These are phyloP conservation scores for Amazona vittata DNA, from an alignment of 2,113 vertebrate genomes.

Conservation along the genomic window DNA sequence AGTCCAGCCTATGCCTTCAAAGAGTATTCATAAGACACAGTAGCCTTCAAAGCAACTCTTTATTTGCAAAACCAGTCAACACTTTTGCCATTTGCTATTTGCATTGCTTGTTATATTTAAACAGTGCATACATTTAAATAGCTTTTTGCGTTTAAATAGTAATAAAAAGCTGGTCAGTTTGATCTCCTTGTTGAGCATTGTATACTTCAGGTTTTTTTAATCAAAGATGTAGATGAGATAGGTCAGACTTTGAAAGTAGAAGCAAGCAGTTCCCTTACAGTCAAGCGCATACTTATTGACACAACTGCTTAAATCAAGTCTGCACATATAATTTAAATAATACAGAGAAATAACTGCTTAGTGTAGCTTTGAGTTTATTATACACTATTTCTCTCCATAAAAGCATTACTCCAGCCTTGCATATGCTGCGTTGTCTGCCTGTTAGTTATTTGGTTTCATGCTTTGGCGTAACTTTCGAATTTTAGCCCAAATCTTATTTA, in stretches of 20 bases:
- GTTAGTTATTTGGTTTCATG: neutral
- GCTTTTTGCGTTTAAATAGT: neutral
- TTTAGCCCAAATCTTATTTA: slow-evolving; percentile 3
- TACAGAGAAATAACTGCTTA: neutral
- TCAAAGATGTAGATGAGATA: neutral
- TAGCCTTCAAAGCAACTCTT: neutral
- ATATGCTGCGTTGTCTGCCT: neutral
- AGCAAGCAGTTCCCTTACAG: neutral
- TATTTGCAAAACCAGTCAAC: neutral
- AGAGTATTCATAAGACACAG: neutral
- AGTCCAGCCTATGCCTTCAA: neutral
- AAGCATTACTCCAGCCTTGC: neutral
- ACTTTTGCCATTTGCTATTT: neutral
- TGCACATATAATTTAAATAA: neutral
- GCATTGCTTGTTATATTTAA: neutral
- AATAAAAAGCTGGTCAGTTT: neutral
- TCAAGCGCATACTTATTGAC: neutral
- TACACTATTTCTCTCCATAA: neutral
- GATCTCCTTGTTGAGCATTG: neutral
- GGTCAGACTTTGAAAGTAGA: neutral
- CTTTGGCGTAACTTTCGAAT: neutral
- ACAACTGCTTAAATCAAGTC: neutral
- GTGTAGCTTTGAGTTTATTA: neutral
- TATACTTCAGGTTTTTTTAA: neutral
- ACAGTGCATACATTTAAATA: neutral